phyloP scores from a whole-genome alignment of 2,113 vertebrate species.

The Capreolus pygargus region DNA sequence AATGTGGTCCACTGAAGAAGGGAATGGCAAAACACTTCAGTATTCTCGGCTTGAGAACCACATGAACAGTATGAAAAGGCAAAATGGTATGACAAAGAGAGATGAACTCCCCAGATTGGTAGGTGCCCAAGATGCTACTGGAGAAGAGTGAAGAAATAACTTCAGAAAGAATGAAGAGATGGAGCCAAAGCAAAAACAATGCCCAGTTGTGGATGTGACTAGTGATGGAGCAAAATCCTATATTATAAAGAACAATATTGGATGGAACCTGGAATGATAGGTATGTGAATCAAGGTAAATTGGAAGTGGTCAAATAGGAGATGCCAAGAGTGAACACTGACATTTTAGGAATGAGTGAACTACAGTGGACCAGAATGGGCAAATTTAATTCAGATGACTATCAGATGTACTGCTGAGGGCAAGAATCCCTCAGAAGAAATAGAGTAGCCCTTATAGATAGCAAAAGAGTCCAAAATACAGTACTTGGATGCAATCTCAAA shows the following conservation, averaged over 20 bases:
- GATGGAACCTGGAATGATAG: not conserved
- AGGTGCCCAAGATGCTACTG: not conserved
- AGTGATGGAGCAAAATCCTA: not conserved
- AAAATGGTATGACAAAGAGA: not conserved
- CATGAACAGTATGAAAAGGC: not conserved
- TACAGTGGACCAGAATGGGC: not conserved
- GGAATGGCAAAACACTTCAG: not conserved
- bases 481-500: not conserved
- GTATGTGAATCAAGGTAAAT: not conserved
- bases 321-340: not conserved
- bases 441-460: not conserved
- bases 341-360: not conserved
- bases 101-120: fast-evolving
- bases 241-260: not conserved
- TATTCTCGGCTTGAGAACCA: not conserved
- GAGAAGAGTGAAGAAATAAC: not conserved
- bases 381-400: not conserved
- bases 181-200: not conserved
- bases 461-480: not conserved
- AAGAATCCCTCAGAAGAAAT: not conserved
- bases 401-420: not conserved
- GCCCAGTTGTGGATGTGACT: not conserved
- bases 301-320: not conserved
- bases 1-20: not conserved
- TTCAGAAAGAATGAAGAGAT: not conserved